Base-by-base conservation (phyloP, 1,140 invertebrate species). In the Rhysida immarginata region DNA sequence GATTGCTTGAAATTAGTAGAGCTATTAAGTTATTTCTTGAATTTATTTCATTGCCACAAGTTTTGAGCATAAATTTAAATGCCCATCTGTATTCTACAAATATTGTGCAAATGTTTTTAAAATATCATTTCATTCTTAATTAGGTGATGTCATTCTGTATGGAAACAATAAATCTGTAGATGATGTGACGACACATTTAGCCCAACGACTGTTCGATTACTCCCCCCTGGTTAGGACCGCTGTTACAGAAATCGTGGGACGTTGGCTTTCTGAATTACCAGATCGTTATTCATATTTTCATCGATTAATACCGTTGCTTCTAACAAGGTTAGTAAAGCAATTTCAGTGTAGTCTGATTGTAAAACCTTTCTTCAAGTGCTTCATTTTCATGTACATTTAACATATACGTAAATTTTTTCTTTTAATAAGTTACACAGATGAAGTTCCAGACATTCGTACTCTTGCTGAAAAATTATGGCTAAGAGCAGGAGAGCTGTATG, bases 261-360 rank as follows among this genome's bases (percentile, higher is more conserved):
- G 69, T 2, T 85, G 84, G 83, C 63, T 86, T 23, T 59, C 81
- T 18, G 70, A 84, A 24, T 70, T 87, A 14, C 70, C 71, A 25
- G 85, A 90, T 68, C 71, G 85, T 59, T 89, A 89, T 65, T 85
- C 84, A 3, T 87, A 77, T 67, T 86, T 83, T 69, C 74, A 80
- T 60, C 81, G 79, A 66, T 68, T 89, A 0, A 69, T 89, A 26
- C 85, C 86, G 0, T 62, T 89, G 8, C 70, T 87, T 2, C 64
- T 89, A n/a, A 84, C 84, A 44, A 78, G 81, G 64, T 75, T n/a
- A n/a, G n/a, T n/a, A n/a, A n/a, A n/a, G 26, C n/a, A 21, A 14
- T 26, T 49, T 53, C 42, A n/a, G 8, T 8, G 18, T 54, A 46
- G n/a, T 16, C 50, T 2, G 8, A 24, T 27, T 57, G 20, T 52